Percentiles rank a stretch among this genome's conserved stretches.
Conservation (phyloP, 2,888 invertebrate genomes). For the Tethea ocularis region DNA sequence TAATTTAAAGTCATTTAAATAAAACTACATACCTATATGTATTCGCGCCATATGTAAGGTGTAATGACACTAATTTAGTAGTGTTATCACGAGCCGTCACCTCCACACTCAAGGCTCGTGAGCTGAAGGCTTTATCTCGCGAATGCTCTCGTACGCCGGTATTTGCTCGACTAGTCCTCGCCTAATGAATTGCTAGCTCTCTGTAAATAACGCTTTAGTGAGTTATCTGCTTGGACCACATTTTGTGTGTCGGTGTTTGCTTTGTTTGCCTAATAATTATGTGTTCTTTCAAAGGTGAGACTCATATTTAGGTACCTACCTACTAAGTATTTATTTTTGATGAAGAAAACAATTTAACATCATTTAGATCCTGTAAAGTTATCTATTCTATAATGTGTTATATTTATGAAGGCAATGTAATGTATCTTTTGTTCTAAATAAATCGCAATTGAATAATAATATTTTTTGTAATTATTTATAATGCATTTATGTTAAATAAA, state of each 20-base stretch:
- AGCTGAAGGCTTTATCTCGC: constrained; percentile 1
- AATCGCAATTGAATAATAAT: background rate
- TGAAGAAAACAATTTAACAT: background rate
- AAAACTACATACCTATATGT: background rate
- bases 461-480: no score
- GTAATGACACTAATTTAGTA: constrained; percentile 1
- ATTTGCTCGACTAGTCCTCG: constrained; percentile 3
- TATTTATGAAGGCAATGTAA: no score
- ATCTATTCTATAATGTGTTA: no score
- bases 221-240: constrained; percentile 27
- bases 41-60: background rate
- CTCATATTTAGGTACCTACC: background rate
- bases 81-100: constrained; percentile 4
- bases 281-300: background rate
- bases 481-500: no score
- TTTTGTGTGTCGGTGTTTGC: constrained; percentile 17
- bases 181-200: constrained; percentile 5
- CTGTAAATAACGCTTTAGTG: constrained; percentile 23
- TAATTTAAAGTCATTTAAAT: background rate
- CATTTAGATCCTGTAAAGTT: no score
- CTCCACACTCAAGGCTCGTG: background rate
- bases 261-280: constrained; percentile 16
- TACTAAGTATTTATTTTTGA: background rate
- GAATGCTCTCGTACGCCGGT: constrained; percentile 2
- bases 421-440: background rate